phyloP scores from a whole-genome alignment of 1,140 invertebrate species.

The Anoplolepis gracilipes region DNA sequence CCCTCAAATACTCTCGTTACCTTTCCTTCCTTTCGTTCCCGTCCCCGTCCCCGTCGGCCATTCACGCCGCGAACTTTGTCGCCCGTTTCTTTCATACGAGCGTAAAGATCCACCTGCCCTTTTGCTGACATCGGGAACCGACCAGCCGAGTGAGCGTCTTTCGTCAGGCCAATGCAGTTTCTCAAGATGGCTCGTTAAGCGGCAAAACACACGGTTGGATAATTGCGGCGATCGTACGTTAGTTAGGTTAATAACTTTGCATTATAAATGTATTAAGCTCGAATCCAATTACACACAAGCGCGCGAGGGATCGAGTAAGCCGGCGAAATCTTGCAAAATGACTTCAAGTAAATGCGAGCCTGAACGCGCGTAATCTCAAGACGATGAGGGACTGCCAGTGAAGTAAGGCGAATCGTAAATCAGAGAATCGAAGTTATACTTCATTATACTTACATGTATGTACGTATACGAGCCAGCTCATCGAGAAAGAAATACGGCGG shows the following conservation, averaged over 20 bases:
- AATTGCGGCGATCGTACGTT: conserved; percentile 75
- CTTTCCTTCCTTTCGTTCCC: background rate
- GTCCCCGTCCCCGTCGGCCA: background rate
- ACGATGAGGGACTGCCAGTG: conserved; percentile 58
- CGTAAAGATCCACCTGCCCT: conserved; percentile 49
- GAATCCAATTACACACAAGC: conserved; percentile 74
- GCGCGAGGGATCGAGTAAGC: conserved; percentile 52
- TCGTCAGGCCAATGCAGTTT: conserved; percentile 55
- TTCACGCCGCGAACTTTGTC: conserved; percentile 27
- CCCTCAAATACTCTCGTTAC: background rate
- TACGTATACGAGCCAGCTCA: background rate
- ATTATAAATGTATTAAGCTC: conserved; percentile 79
- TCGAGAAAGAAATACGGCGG: background rate
- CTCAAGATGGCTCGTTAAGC: conserved; percentile 75
- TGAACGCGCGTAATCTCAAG: conserved; percentile 58
- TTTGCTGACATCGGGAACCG: conserved; percentile 31
- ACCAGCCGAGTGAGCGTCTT: conserved; percentile 10
- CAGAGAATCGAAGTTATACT: conserved; percentile 43
- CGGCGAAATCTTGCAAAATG: conserved; percentile 59
- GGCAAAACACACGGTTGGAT: conserved; percentile 73
- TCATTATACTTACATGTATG: conserved; percentile 1
- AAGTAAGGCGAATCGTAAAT: conserved; percentile 47
- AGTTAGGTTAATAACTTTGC: conserved; percentile 76
- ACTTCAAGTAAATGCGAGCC: conserved; percentile 24
- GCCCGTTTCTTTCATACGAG: conserved; percentile 3